Percentiles rank a stretch among this genome's conserved stretches.
phyloP scores from a whole-genome alignment of 2,797 vertebrate genomes.

The Apodemus agrarius region DNA sequence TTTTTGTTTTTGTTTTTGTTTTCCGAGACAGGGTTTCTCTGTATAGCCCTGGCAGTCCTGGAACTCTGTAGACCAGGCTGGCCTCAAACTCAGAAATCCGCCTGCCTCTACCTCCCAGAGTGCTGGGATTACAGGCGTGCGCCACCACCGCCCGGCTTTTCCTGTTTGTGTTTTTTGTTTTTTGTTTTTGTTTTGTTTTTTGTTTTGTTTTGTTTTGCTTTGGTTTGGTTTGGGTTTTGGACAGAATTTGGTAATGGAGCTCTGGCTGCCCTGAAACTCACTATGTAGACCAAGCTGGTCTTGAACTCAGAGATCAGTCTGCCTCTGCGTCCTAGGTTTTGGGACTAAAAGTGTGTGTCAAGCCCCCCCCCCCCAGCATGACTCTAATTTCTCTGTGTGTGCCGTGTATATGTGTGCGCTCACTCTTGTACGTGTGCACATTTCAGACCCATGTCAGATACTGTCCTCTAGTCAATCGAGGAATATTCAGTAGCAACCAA shows the following conservation, averaged over 20 bases:
- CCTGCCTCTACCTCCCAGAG: no score
- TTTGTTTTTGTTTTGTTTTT: neutral
- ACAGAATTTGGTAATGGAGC: neutral
- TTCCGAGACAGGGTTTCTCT: no score
- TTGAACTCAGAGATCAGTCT: neutral
- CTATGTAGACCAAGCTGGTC: neutral
- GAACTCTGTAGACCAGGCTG: no score
- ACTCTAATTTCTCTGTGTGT: neutral
- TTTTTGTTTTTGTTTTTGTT: neutral
- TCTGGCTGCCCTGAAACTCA: neutral
- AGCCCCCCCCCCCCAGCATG: neutral
- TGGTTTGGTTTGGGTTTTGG: neutral
- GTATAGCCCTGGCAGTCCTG: no score
- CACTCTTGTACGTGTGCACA: neutral
- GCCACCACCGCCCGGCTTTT: no score
- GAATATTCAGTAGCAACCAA: neutral
- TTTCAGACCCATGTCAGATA: neutral
- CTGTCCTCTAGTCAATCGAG: neutral
- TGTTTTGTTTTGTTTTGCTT: neutral
- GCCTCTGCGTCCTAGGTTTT: neutral
- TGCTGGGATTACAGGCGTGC: no score
- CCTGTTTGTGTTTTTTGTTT: neutral
- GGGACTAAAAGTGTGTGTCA: neutral
- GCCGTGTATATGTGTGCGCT: accelerated
- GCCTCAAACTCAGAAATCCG: no score